Base-by-base conservation (phyloP, 2,888 invertebrate species). In the Drosophila rellima region DNA sequence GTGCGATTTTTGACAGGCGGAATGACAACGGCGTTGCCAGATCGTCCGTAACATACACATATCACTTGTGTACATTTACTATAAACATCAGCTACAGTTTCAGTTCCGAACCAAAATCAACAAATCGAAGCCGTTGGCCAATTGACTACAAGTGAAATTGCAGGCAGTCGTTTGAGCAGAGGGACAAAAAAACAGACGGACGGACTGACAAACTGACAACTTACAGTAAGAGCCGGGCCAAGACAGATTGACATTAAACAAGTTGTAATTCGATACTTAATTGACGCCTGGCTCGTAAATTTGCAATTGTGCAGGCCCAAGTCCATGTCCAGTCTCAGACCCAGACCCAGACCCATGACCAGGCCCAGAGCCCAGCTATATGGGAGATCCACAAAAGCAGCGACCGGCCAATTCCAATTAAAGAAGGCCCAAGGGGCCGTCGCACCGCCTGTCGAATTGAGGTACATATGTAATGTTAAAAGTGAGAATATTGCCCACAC, bases 201-300 rank as follows among this genome's bases (percentile, higher is more conserved):
- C 55, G 29, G 20, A 17, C 50, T 26, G 56, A 40, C 39, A 39
- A 20, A 62, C 57, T 29, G 73, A 60, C 64, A 60, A 70, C 67
- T 37, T n/a, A 45, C 55, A 67, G 61, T 55, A 55, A 72, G 60
- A 74, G 74, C 42, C 55, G 45, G 60, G 42, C 69, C 74, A 64
- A 73, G 83, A 85, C 89, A 85, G 85, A 87, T 89, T 91, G 91
- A 91, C 92, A 91, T 90, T 90, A 91, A 91, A 91, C 91, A 92
- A 91, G 90, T 89, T 92, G 92, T 92, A 92, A 92, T 92, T 92
- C 90, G 92, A 92, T 92, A 92, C 91, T 91, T 92, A 92, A 92
- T 92, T 91, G 92, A 92, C 92, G 91, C 91, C 91, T 89, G 88
- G 90, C 88, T 91, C 91, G 91, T 92, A 92, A 92, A 92, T 91